Base-by-base conservation (phyloP, 1,140 invertebrate genomes). In the Sycophila sp. region DNA sequence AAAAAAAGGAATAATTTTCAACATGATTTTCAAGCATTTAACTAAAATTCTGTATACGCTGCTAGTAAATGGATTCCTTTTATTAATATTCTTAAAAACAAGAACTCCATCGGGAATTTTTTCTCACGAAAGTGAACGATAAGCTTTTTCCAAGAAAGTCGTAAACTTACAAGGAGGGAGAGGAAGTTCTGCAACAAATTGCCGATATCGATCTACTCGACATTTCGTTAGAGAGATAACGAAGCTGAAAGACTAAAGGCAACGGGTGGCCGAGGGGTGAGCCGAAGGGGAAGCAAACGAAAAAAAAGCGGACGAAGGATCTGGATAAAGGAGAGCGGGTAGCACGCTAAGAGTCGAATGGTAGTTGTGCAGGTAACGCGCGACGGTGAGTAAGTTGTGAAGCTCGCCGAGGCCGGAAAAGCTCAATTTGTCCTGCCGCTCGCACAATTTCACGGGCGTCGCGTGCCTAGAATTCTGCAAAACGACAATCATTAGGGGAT, bases 371-470 rank as follows among this genome's bases (percentile, higher is more conserved):
- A 42, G 51, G 59, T 15, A 72, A 68, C 17, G 47, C 36, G n/a
- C n/a, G n/a, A n/a, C 32, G 47, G 19, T 22, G 59, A 64, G 24
- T 32, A 36, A 36, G 30, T 56, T 19, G 53, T 32, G 30, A 47
- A 60, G 45, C 58, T 69, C 38, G 63, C 62, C 40, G 69, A 8
- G 40, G 26, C 60, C 49, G 66, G 68, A 69, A 77, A 69, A 70
- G 64, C 60, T 73, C 75, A 73, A 75, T 76, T 77, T 76, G 74
- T 74, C 66, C 30, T 4, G n/a, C 30, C 32, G 3, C 30, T 56
- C 19, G 53, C 32, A 71, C 76, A 74, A 76, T 75, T 76, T 77
- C 68, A 75, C 73, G 71, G 73, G 56, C 58, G 73, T 75, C 71
- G 76, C 66, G 71, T 74, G 73, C 71, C 68, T 56, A 69, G 73